Conservation (phyloP, 2,888 invertebrate species). For the Malacosoma neustria region DNA sequence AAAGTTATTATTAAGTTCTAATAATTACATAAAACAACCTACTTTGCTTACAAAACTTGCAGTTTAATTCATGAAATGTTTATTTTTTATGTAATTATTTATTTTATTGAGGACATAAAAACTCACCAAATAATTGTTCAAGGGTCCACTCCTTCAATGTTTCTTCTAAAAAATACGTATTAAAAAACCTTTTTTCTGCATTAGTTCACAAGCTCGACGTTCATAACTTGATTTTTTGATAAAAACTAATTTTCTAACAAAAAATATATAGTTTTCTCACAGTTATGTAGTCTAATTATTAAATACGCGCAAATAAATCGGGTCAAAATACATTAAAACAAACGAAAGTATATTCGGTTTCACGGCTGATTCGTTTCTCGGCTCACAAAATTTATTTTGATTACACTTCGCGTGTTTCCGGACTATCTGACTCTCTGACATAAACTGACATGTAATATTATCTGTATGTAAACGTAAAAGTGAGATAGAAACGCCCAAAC, state of each 20-base stretch:
- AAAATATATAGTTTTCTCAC: constrained; percentile 1
- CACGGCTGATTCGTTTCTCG: constrained; percentile 42
- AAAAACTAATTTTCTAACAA: background rate
- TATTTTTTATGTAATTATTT: too few relatives aligned
- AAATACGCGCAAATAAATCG: constrained; percentile 29
- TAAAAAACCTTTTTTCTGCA: background rate
- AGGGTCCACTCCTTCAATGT: background rate
- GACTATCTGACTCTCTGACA: background rate
- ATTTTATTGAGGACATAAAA: too few relatives aligned
- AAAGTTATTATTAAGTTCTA: too few relatives aligned
- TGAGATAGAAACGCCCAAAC: too few relatives aligned
- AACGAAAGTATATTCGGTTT: constrained; percentile 40
- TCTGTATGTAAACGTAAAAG: background rate
- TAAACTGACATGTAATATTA: too few relatives aligned
- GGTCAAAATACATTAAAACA: constrained; percentile 40
- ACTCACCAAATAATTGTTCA: too few relatives aligned
- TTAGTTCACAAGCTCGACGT: background rate
- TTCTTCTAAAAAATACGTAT: background rate
- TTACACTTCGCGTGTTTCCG: constrained; percentile 9
- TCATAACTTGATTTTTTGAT: background rate
- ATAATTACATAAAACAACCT: too few relatives aligned
- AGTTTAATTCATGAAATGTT: too few relatives aligned
- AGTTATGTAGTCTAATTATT: constrained; percentile 6
- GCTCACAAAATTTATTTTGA: constrained; percentile 27
- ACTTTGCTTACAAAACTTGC: too few relatives aligned